Evolutionary conservation across 2,797 vertebrate species (phyloP), one percentile per base, ranked within the genome.

Genomic region (Nyctibius grandis): DNA sequence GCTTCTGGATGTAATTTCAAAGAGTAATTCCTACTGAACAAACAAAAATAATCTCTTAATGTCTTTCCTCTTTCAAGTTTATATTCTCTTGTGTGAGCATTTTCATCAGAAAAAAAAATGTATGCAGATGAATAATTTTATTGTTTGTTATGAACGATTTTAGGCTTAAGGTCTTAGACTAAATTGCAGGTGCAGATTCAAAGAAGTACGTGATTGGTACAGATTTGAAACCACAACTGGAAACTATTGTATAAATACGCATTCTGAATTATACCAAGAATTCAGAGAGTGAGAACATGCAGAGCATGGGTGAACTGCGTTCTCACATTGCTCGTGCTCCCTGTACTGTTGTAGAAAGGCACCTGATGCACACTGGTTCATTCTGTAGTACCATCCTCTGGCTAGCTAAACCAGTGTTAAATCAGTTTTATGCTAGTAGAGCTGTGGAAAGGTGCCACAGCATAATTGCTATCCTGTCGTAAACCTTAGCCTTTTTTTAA

Each of bases 211-310:
- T 82, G 51, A 91, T 81, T 65, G 21, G 36, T 57, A 76, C 10
- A 81, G 15, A 82, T 79, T 40, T 89, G 82, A 93, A 87, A 13
- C 34, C 40, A 57, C 45, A 79, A 50, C 12, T 73, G 70, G 42
- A 76, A 93, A 59, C 28, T 51, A 21, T 7, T 95, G 84, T 83
- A 93, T 91, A 91, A 89, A 86, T 69, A 73, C 40, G 51, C 79
- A 20, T 64, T 67, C 51, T 67, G 59, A 91, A 64, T 64, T 61
- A 23, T n/a, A 68, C 33, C 47, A 64, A 64, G 42, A 78, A 54
- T 65, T 79, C 75, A 65, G 28, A 14, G 23, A 57, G 23, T 51
- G 34, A 81, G 57, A 72, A 84, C 21, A 77, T 12, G 34, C 12
- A 87, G 42, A 68, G 6, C 0, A 0, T 25, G 38, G 17, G 23